These are phyloP conservation scores for Enteromius viviparus DNA, from an alignment of 2,797 vertebrate genomes.

Conservation along the genomic window DNA sequence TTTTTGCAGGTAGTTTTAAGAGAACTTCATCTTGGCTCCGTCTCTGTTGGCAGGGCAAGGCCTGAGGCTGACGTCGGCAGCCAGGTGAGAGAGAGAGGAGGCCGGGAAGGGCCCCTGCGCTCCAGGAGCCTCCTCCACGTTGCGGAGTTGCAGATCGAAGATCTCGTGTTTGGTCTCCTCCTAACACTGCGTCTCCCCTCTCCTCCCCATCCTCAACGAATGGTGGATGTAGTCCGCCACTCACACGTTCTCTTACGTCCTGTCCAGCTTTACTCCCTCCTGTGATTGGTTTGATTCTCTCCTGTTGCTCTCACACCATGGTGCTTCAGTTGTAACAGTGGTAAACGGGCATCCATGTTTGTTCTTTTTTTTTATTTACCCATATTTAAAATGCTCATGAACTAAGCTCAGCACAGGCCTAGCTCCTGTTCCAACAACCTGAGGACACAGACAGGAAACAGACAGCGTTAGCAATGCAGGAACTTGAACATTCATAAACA, in stretches of 20 bases:
- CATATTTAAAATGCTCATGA: conserved; percentile 99
- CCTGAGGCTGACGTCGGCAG: conserved; percentile 61
- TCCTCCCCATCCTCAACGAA: conserved; percentile 57
- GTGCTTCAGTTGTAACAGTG: conserved; percentile 99
- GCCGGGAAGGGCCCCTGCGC: conserved; percentile 71
- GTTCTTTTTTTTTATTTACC: conserved; percentile 98
- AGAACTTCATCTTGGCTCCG: conserved; percentile 64
- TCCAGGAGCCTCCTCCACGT: conserved; percentile 81
- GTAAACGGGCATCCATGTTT: conserved; percentile 99
- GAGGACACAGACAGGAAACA: conserved; percentile 56
- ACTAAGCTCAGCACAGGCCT: conserved; percentile 98
- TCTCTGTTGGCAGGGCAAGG: conserved; percentile 62
- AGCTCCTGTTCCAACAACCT: conserved; percentile 95
- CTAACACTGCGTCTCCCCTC: conserved; percentile 72
- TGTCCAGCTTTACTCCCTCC: conserved; percentile 72
- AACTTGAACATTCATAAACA: background rate
- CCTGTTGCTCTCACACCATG: conserved; percentile 98
- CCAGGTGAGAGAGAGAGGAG: conserved; percentile 62
- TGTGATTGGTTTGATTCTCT: conserved; percentile 90
- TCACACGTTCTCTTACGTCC: conserved; percentile 78
- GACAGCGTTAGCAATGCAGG: background rate
- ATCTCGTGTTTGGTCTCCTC: conserved; percentile 63
- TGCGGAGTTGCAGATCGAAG: conserved; percentile 66
- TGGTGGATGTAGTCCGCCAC: conserved; percentile 66
- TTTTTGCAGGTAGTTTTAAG: conserved; percentile 64